These are phyloP conservation scores for Corynorhinus townsendii DNA, from an alignment of 2,113 vertebrate genomes.

Conservation along the genomic window DNA sequence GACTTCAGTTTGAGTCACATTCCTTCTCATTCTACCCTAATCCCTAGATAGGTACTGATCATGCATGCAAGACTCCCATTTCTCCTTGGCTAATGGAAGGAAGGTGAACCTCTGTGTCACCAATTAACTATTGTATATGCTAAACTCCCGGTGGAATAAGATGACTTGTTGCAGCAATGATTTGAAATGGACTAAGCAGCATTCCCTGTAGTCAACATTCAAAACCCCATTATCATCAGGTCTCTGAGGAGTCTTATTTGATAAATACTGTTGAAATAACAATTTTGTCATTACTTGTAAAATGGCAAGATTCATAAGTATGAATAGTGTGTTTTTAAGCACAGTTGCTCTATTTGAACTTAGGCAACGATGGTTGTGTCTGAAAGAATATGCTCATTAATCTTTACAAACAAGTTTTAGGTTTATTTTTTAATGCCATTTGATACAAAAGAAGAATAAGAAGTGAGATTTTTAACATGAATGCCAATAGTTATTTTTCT, in stretches of 20 bases:
- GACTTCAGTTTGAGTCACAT: slow-evolving; percentile 21
- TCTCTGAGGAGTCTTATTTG: background rate
- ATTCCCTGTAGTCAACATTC: slow-evolving; percentile 23
- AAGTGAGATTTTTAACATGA: slow-evolving; percentile 66
- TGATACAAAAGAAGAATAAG: slow-evolving; percentile 4
- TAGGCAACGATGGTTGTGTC: background rate
- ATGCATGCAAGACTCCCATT: slow-evolving; percentile 30
- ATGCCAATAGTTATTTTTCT: slow-evolving; percentile 71
- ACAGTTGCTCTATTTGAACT: slow-evolving; percentile 1
- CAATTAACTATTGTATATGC: slow-evolving; percentile 49
- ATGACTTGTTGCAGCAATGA: slow-evolving; percentile 48
- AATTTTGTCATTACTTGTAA: slow-evolving; percentile 38
- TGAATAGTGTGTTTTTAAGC: slow-evolving; percentile 22
- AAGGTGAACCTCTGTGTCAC: slow-evolving; percentile 60
- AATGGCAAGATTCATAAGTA: slow-evolving; percentile 32
- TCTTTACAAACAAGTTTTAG: slow-evolving; percentile 61
- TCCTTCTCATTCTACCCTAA: background rate
- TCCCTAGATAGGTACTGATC: slow-evolving; percentile 19
- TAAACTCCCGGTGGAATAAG: slow-evolving; percentile 54
- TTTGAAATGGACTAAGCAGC: slow-evolving; percentile 57
- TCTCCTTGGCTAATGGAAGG: slow-evolving; percentile 64
- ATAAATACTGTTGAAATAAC: slow-evolving; percentile 53
- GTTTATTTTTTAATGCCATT: slow-evolving; percentile 58
- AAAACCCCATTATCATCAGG: slow-evolving; percentile 55
- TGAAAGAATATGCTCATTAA: slow-evolving; percentile 62